Conservation (phyloP, 2,113 vertebrate genomes). For the Budorcas taxicolor region DNA sequence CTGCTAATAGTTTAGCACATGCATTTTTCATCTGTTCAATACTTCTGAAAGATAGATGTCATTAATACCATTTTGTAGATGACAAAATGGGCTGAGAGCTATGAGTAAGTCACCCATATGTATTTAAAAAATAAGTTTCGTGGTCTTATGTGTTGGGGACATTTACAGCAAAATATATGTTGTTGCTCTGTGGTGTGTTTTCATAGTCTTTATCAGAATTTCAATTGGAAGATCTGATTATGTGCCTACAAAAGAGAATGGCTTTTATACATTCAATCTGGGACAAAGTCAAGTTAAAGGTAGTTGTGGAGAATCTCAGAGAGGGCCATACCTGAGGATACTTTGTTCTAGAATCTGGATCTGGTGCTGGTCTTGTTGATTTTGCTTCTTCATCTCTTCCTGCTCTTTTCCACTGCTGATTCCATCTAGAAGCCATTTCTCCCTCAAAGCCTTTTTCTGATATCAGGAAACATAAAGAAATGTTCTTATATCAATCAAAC, state of each 20-base stretch:
- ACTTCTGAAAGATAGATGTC: not conserved
- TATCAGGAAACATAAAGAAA: slow-evolving; percentile 32
- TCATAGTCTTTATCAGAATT: not conserved
- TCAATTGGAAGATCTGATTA: not conserved
- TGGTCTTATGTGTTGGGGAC: not conserved
- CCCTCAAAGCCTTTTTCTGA: slow-evolving; percentile 93
- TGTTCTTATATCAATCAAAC: not conserved
- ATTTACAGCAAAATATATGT: not conserved
- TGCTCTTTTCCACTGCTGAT: slow-evolving; percentile 89
- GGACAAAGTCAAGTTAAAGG: not conserved
- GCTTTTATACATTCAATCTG: not conserved
- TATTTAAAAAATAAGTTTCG: not conserved
- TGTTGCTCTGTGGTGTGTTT: not conserved
- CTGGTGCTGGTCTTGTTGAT: slow-evolving; percentile 85
- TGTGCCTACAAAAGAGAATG: not conserved
- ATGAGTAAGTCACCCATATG: not conserved
- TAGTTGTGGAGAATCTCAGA: not conserved
- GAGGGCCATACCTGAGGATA: slow-evolving; percentile 86
- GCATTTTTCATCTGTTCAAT: not conserved
- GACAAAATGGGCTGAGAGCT: not conserved
- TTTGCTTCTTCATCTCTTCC: slow-evolving; percentile 90
- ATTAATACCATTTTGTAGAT: not conserved
- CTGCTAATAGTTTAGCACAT: not conserved
- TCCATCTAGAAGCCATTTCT: slow-evolving; percentile 97
- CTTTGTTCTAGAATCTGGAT: slow-evolving; percentile 86